Percentiles rank a stretch among this genome's conserved stretches.
Conservation (phyloP, 2,888 invertebrate genomes). For the Axea sp. region DNA sequence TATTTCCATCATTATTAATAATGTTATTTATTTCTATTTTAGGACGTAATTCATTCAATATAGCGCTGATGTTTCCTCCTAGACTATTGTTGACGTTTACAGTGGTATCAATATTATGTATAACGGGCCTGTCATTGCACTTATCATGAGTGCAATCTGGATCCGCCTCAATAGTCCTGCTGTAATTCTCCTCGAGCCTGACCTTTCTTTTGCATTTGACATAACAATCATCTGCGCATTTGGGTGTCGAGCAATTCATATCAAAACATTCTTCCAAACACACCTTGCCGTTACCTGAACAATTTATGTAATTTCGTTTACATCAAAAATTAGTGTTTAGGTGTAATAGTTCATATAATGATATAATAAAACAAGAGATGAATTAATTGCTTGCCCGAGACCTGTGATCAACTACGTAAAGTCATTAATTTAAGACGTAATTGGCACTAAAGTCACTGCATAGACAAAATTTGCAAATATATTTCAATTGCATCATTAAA, state of each 20-base stretch:
- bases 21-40: conserved; percentile 30
- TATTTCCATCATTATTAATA: conserved; percentile 51
- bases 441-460: too few relatives aligned
- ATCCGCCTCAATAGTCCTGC: conserved; percentile 69
- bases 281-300: conserved; percentile 17
- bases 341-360: too few relatives aligned
- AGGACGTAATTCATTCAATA: conserved; percentile 4
- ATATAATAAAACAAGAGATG: too few relatives aligned
- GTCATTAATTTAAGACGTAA: too few relatives aligned
- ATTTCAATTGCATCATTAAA: too few relatives aligned
- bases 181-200: conserved; percentile 66
- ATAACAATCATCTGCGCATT: conserved; percentile 70
- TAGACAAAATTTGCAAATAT: too few relatives aligned
- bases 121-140: conserved; percentile 50
- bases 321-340: not conserved
- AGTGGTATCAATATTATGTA: conserved; percentile 70
- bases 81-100: conserved; percentile 68
- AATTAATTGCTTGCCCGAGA: too few relatives aligned
- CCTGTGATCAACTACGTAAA: too few relatives aligned
- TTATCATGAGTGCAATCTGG: conserved; percentile 67
- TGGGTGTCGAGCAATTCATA: conserved; percentile 64
- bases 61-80: not conserved
- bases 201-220: conserved; percentile 68
- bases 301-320: conserved; percentile 1
- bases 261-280: conserved; percentile 67